These are phyloP conservation scores for Lithobates sylvaticus DNA, from an alignment of 2,797 vertebrate species.

Conservation along the genomic window DNA sequence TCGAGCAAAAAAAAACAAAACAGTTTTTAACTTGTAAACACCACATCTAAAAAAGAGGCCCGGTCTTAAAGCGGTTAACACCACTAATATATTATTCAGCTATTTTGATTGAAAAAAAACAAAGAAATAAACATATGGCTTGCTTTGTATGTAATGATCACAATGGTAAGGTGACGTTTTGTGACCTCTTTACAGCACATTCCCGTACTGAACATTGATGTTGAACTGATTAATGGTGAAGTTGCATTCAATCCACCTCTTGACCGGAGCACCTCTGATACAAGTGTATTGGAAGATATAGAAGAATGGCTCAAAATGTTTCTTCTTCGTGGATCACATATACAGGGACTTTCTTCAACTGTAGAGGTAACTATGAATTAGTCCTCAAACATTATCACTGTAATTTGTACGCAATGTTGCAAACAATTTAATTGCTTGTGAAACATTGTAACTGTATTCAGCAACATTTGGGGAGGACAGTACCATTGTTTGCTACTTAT, in stretches of 20 bases:
- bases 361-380: constrained; percentile 33
- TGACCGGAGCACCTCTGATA: constrained; percentile 50
- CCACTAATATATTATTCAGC: no score
- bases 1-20: no score
- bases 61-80: no score
- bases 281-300: constrained; percentile 49
- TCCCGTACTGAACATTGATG: constrained; percentile 33
- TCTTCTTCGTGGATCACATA: constrained; percentile 46
- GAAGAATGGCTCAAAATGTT: constrained; percentile 57
- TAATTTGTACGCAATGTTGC: no score
- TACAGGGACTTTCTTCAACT: constrained; percentile 34
- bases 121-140: no score
- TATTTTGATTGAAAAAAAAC: no score
- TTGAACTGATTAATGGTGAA: constrained; percentile 52
- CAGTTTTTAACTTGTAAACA: no score
- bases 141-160: background rate
- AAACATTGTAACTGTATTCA: background rate
- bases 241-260: constrained; percentile 56
- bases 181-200: constrained; percentile 7
- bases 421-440: no score
- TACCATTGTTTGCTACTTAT: no score
- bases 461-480: background rate
- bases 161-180: background rate
- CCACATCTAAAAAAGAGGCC: no score
- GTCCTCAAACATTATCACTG: no score